Percentiles rank a stretch among this genome's conserved stretches.
These are phyloP conservation scores for Tympanuchus pallidicinctus DNA, from an alignment of 2,113 vertebrate genomes.

Conservation along the genomic window DNA sequence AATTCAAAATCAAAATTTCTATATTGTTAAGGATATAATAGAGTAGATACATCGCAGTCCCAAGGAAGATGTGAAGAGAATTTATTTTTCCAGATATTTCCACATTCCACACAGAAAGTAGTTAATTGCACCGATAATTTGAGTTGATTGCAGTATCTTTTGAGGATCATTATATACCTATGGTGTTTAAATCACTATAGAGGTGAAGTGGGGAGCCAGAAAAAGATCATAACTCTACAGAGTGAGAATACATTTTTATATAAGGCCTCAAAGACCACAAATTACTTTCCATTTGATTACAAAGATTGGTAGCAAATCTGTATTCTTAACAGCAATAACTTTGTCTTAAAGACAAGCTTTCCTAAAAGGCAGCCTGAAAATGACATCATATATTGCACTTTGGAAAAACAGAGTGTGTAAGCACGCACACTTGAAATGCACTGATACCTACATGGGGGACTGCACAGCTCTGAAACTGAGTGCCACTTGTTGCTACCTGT, in stretches of 20 bases:
- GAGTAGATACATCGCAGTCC: not conserved
- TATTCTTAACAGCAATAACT: not conserved
- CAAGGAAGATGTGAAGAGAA: not conserved
- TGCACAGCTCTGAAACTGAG: not conserved
- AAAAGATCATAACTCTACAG: not conserved
- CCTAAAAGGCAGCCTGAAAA: not conserved
- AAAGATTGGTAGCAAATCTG: not conserved
- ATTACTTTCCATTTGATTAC: not conserved
- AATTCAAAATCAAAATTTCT: slow-evolving; percentile 25
- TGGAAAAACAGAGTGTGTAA: not conserved
- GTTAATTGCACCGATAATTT: not conserved
- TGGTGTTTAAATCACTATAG: not conserved
- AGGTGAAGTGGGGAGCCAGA: not conserved
- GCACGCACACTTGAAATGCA: not conserved
- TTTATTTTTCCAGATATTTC: not conserved
- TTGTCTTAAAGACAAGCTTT: not conserved
- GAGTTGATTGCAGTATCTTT: not conserved
- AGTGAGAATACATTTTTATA: not conserved
- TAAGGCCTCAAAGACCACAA: not conserved
- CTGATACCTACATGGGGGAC: not conserved
- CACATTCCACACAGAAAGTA: not conserved
- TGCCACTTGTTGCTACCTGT: not conserved
- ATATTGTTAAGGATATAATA: not conserved
- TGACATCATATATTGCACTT: not conserved
- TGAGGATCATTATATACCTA: not conserved